Conservation (phyloP, 2,113 vertebrate genomes). For the Calypte anna region DNA sequence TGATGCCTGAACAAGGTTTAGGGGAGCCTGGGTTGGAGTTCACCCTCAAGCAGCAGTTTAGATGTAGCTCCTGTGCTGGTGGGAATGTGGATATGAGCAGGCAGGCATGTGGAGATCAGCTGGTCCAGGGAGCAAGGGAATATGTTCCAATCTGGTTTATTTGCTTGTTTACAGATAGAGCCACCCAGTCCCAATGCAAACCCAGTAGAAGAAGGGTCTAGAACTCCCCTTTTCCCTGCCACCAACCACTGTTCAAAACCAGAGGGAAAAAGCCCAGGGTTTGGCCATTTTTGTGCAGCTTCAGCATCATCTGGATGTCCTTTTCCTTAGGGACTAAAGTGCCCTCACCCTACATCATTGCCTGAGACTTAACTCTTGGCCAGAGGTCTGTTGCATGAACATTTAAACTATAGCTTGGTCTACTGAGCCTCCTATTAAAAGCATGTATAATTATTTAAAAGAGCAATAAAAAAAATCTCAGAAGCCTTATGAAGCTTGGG, state of each 20-base stretch:
- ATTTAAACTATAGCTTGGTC: not conserved
- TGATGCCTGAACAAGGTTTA: not conserved
- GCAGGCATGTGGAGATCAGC: no score
- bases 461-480: not conserved
- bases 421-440: not conserved
- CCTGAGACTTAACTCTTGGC: not conserved
- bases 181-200: not conserved
- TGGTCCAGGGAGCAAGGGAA: not conserved
- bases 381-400: not conserved
- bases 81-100: no score
- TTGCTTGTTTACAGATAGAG: not conserved
- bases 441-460: not conserved
- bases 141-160: not conserved
- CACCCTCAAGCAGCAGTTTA: not conserved
- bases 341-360: not conserved
- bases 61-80: fast-evolving
- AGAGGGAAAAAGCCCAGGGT: not conserved
- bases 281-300: not conserved
- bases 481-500: not conserved
- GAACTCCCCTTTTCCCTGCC: not conserved
- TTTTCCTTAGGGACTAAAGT: not conserved
- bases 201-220: not conserved
- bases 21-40: not conserved
- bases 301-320: not conserved
- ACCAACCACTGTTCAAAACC: not conserved